Conservation (phyloP, 2,797 vertebrate genomes). For the Scyliorhinus canicula region DNA sequence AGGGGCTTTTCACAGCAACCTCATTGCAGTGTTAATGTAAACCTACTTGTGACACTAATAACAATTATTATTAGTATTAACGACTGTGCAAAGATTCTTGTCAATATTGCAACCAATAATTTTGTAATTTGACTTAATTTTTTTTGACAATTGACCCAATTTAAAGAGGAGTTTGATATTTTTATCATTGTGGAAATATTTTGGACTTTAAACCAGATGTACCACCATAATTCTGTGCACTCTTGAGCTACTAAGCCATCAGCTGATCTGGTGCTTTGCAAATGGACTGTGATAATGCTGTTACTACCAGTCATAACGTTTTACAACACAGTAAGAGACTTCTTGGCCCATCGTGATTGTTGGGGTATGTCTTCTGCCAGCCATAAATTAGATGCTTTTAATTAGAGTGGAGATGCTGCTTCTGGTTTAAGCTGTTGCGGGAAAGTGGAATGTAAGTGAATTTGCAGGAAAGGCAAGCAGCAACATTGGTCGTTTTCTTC, state of each 20-base stretch:
- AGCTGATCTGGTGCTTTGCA: background rate
- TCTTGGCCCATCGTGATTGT: no score
- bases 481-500: background rate
- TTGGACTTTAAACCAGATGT: background rate
- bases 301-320: background rate
- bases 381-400: background rate
- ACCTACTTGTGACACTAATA: no score
- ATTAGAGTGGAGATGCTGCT: background rate
- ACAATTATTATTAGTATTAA: no score
- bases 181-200: background rate
- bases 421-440: background rate
- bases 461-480: no score
- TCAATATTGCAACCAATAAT: background rate
- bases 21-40: no score
- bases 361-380: background rate
- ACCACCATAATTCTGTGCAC: no score
- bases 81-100: background rate
- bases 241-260: background rate
- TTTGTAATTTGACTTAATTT: no score
- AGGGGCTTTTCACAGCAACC: no score
- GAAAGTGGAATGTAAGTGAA: background rate
- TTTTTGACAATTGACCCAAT: no score
- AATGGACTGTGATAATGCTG: background rate
- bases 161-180: background rate
- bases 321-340: no score